phyloP scores from a whole-genome alignment of 2,888 invertebrate genomes.

The Thumatha senex region DNA sequence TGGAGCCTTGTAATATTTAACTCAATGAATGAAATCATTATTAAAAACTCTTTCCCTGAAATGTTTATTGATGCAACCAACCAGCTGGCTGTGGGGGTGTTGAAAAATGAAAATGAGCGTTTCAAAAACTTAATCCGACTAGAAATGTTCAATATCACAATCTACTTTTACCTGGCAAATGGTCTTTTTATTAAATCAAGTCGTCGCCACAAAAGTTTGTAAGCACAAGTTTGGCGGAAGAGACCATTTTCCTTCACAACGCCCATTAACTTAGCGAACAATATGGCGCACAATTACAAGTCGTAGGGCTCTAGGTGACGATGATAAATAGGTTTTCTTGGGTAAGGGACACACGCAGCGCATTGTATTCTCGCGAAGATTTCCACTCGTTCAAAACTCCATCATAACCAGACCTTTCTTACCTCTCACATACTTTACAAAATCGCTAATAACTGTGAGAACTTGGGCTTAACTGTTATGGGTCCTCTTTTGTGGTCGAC shows the following conservation, averaged over 20 bases:
- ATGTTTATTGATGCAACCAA: too few relatives aligned
- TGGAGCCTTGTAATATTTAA: too few relatives aligned
- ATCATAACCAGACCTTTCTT: constrained; percentile 32
- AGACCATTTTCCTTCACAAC: constrained; percentile 54
- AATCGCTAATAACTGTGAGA: constrained; percentile 32
- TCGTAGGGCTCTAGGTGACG: constrained; percentile 68
- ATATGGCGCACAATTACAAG: constrained; percentile 80
- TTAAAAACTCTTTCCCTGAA: too few relatives aligned
- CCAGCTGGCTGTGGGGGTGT: too few relatives aligned
- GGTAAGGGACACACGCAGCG: constrained; percentile 61
- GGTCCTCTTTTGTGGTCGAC: constrained; percentile 27
- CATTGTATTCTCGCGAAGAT: constrained; percentile 45
- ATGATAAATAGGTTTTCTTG: constrained; percentile 77
- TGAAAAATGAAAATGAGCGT: too few relatives aligned
- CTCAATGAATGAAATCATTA: too few relatives aligned
- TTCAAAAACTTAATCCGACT: too few relatives aligned
- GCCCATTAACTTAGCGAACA: constrained; percentile 76
- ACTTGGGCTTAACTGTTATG: constrained; percentile 15
- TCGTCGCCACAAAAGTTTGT: constrained; percentile 12
- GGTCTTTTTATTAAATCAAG: too few relatives aligned
- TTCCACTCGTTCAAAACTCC: constrained; percentile 37
- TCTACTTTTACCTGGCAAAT: too few relatives aligned
- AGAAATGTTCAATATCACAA: too few relatives aligned
- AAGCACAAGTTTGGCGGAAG: constrained; percentile 62
- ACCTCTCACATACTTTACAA: constrained; percentile 25